These are phyloP conservation scores for Columba livia DNA, from an alignment of 2,113 vertebrate genomes.

Conservation along the genomic window DNA sequence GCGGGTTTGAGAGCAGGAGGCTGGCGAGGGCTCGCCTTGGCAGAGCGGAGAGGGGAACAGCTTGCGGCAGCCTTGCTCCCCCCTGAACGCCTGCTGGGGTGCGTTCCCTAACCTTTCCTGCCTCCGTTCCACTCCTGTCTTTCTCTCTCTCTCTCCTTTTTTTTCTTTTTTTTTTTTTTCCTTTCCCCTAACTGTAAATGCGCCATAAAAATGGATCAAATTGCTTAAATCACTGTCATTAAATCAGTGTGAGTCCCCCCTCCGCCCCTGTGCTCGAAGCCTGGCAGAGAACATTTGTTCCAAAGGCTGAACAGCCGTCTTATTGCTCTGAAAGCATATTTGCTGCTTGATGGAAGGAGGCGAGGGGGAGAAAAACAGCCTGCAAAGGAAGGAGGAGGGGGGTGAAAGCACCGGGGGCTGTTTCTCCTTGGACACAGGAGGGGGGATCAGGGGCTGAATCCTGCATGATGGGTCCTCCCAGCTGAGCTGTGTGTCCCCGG, in stretches of 20 bases:
- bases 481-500: not conserved
- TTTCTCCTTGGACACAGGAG: not conserved
- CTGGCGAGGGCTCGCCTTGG: slow-evolving; percentile 6
- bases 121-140: slow-evolving; percentile 52
- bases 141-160: slow-evolving; percentile 37
- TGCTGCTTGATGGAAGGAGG: slow-evolving; percentile 69
- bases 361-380: slow-evolving; percentile 60
- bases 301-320: slow-evolving; percentile 69
- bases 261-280: slow-evolving; percentile 61
- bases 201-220: slow-evolving; percentile 71
- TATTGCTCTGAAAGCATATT: slow-evolving; percentile 72
- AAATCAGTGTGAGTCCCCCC: slow-evolving; percentile 70
- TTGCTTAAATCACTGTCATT: slow-evolving; percentile 73
- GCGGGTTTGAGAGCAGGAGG: not conserved
- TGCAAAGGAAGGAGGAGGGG: slow-evolving; percentile 41
- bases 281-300: slow-evolving; percentile 71
- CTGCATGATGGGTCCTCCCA: not conserved
- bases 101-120: slow-evolving; percentile 66
- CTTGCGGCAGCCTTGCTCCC: slow-evolving; percentile 46
- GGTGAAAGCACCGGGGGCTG: not conserved
- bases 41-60: slow-evolving; percentile 32
- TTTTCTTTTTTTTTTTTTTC: not conserved
- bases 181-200: slow-evolving; percentile 63
- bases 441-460: accelerated
- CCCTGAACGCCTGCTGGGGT: slow-evolving; percentile 34